Evolutionary conservation across 2,113 vertebrate genomes (phyloP).

Genomic region (Progne subis): DNA sequence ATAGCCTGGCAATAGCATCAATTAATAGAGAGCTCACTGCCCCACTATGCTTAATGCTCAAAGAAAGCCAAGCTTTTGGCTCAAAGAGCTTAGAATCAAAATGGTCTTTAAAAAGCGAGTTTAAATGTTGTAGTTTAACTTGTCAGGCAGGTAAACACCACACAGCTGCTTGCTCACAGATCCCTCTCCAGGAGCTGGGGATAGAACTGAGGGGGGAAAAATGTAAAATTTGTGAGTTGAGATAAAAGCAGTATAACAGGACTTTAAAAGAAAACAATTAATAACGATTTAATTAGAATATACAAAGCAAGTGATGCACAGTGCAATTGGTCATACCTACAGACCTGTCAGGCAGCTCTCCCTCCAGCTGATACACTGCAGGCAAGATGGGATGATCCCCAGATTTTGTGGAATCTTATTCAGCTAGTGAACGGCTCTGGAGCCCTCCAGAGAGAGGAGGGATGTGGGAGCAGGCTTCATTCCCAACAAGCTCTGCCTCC

Average conservation of each 20-base stretch:
- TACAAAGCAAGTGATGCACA: not conserved
- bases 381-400: not conserved
- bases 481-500: not conserved
- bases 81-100: not conserved
- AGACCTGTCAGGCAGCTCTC: not conserved
- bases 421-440: not conserved
- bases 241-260: not conserved
- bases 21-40: not conserved
- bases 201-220: not conserved
- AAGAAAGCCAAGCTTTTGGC: not conserved
- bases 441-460: not conserved
- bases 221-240: not conserved
- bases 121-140: not conserved
- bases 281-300: not conserved
- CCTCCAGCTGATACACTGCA: not conserved
- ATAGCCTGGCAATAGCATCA: not conserved
- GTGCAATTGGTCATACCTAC: not conserved
- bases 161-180: not conserved
- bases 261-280: not conserved
- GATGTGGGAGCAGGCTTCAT: not conserved
- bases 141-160: not conserved
- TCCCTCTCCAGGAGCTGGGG: not conserved
- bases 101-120: not conserved
- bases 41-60: not conserved
- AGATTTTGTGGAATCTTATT: not conserved